Base-by-base conservation (phyloP, 2,888 invertebrate genomes). In the Esperia sulphurella region DNA sequence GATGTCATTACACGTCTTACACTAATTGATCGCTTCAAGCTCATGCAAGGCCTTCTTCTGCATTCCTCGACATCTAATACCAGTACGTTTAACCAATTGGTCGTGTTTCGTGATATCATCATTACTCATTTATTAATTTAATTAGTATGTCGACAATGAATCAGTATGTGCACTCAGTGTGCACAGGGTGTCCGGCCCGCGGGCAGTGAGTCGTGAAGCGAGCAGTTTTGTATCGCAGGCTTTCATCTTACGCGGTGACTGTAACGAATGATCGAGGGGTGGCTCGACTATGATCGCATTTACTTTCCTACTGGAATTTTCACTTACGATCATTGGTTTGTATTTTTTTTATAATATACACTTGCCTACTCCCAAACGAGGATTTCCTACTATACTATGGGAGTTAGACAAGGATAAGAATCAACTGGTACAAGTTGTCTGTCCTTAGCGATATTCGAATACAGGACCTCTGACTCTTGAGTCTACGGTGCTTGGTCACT, bases 211-310 rank as follows among this genome's bases (percentile, higher is more conserved):
- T 70, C 82, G 82, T 82, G 82, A 83, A 82, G 79, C 75, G 72
- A 71, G 68, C 68, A 74, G 75, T 78, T 79, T 80, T 80, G 80
- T 83, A 77, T 77, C 74, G 68, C 57, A 65, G 69, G 75, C 81
- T 84, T 84, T 84, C 82, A 84, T 85, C 83, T 79, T 72, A 74
- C 76, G 78, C 84, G 78, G 66, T 68, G 77, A 76, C 84, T 83
- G 80, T 84, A 75, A 85, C 80, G 83, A 82, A 85, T 78, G 79
- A 79, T 74, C 58, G 67, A 68, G 65, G 74, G 67, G 68, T 55
- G 66, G 57, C 49, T 50, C 45, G 52, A 43, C 46, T 21, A 21
- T 33, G 49, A 53, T 48, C 53, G 53, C 45, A 21, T 21, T 21
- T 21, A 21, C 21, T 52, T 57, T 58, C 56, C 49, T 48, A 58